phyloP scores from a whole-genome alignment of 2,888 invertebrate species.

The Sepioteuthis lessoniana region DNA sequence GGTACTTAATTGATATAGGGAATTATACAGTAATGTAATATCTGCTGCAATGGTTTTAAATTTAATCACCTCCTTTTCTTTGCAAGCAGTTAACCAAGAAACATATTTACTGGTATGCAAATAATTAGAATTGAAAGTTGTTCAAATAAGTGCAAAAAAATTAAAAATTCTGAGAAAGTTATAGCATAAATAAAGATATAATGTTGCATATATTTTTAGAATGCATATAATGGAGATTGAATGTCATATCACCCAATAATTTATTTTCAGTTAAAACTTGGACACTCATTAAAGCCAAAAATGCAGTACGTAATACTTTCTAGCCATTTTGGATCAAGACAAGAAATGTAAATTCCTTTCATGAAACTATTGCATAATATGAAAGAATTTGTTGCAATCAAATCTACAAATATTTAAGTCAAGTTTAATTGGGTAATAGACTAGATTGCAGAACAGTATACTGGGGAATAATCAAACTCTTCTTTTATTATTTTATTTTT shows the following conservation, averaged over 20 bases:
- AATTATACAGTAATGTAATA: background rate
- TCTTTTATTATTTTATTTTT: too few species aligned
- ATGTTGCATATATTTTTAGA: background rate
- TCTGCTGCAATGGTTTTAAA: background rate
- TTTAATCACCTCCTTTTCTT: background rate
- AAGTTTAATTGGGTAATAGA: too few species aligned
- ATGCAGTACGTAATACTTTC: background rate
- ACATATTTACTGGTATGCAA: background rate
- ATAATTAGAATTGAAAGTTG: background rate
- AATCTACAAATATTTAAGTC: too few species aligned
- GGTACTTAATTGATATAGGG: background rate
- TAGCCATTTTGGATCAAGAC: too few species aligned
- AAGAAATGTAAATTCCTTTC: too few species aligned
- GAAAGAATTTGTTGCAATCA: too few species aligned
- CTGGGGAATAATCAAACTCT: too few species aligned
- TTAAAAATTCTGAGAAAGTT: background rate
- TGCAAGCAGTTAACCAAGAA: background rate
- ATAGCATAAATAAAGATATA: background rate
- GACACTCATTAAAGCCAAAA: background rate
- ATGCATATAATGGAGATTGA: background rate
- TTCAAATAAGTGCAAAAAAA: too few species aligned
- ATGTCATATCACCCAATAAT: background rate
- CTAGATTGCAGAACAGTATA: too few species aligned
- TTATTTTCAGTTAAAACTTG: background rate
- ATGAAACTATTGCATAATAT: too few species aligned